Base-by-base conservation (phyloP, 2,888 invertebrate genomes). In the Axea sp. region DNA sequence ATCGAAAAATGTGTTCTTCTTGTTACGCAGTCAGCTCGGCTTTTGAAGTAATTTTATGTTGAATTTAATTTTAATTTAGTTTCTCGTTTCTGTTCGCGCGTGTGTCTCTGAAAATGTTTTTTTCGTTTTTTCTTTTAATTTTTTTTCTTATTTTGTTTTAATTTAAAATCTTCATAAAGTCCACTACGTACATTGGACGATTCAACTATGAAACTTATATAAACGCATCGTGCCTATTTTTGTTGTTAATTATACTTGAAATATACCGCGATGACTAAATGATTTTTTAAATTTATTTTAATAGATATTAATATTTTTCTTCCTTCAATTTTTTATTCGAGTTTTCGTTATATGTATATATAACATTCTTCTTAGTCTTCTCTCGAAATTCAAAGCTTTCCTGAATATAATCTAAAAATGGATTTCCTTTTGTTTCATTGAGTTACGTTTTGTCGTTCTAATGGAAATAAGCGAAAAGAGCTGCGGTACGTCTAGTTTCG, bases 181-280 rank as follows among this genome's bases (percentile, higher is more conserved):
- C 62, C 67, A 39, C 75, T 75, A 75, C 62, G 67, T 75, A 75
- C 51, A 51, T 60, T 72, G 67, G 75, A 75, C 71, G 65, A 75
- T 71, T 67, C 33, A 33, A 60, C 75, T 72, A 75, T 75, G 69
- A 68, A 74, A 74, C 74, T 75, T 72, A 67, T 75, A 75, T 37
- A 72, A 75, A 75, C 71, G 67, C 57, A 75, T 62, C 75, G 62
- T 65, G 71, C 71, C 71, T 75, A 75, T 71, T 71, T 60, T 67
- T 31, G 53, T 67, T 55, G 49, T 60, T 71, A 62, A 60, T 67
- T 65, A 65, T 65, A 53, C 51, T 73, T 49, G 65, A 75, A 75
- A 67, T 71, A 19, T 71, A 71, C 30, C 69, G 74, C 69, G 65
- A 67, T 60, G 47, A 60, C 69, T 69, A 75, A 74, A 65, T 55